Evolutionary conservation across 2,113 vertebrate species (phyloP), one percentile per base, ranked within the genome.

Genomic region (Oreochromis spilurus): DNA sequence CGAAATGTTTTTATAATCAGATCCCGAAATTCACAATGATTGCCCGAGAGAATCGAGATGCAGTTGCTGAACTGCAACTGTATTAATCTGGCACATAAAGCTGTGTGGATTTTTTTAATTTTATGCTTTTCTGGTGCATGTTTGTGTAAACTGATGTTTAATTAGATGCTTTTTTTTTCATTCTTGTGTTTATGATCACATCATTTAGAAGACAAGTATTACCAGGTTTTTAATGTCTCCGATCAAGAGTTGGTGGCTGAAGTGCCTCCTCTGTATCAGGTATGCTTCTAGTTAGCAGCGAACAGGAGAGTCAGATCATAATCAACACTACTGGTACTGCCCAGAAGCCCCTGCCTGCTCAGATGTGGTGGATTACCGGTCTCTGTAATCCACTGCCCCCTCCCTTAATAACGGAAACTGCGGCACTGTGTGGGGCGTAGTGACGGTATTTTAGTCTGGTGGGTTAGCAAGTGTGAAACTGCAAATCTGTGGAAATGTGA

Each of bases 311-410:
- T 95, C 91, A 94, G 86, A 94, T 95, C 88, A 94, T 95, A 93
- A 96, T 93, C 95, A 95, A 85, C 57, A 43, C 93, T 95, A 93
- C 95, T 91, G 95, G 88, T 93, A 84, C 83, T 94, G 94, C 94
- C 94, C 94, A 95, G 91, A 94, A 95, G 88, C 90, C 87, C 78
- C 89, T n/a, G 85, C 89, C 89, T 81, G 88, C 89, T 94, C 94
- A 95, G 91, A 92, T 90, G 94, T 92, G 85, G 93, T 7, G 21
- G 81, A 93, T 96, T 95, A 95, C 88, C 65, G 81, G 86, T 24
- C 45, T 9, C 88, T 94, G 70, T 94, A 94, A 96, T 91, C 90
- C 91, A 78, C 87, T 70, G 78, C 75, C 65, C 88, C 87, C 81
- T 36, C 88, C 92, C 80, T 84, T 55, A 84, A 92, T 90, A 86